Evolutionary conservation across 2,113 vertebrate species (phyloP).

Genomic region (Scartelaos histophorus): DNA sequence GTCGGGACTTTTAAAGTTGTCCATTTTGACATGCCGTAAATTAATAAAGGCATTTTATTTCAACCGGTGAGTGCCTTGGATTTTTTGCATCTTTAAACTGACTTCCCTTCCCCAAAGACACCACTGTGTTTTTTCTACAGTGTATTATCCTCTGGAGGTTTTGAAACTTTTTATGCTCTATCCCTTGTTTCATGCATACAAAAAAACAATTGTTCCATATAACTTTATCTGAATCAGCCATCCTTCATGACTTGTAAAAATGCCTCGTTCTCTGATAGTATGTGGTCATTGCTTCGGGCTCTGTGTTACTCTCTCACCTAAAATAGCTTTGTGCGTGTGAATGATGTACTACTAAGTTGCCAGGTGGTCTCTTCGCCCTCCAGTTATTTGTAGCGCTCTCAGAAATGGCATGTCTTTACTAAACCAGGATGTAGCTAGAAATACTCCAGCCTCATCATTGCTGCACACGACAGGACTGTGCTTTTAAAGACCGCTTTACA

Average conservation of each 20-base stretch:
- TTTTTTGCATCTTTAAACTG: too few relatives aligned
- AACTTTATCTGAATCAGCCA: background rate
- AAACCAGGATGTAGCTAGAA: constrained; percentile 38
- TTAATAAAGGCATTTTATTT: too few relatives aligned
- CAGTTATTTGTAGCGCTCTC: constrained; percentile 36
- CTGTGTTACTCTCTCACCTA: constrained; percentile 19
- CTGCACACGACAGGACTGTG: constrained; percentile 8
- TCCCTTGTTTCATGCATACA: too few relatives aligned
- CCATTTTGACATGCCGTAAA: too few relatives aligned
- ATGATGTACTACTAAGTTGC: constrained; percentile 39
- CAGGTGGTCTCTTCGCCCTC: constrained; percentile 53
- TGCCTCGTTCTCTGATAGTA: background rate
- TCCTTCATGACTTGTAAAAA: background rate
- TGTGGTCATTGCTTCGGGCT: constrained; percentile 18
- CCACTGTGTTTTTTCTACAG: too few relatives aligned
- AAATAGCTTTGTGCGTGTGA: constrained; percentile 43
- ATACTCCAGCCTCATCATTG: constrained; percentile 26
- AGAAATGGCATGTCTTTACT: constrained; percentile 31
- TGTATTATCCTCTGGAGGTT: too few relatives aligned
- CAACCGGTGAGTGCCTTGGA: too few relatives aligned
- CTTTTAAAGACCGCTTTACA: constrained; percentile 15
- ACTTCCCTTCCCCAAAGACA: too few relatives aligned
- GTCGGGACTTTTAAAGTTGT: too few relatives aligned
- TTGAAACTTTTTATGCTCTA: too few relatives aligned
- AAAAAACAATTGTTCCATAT: background rate